Percentiles rank a stretch among this genome's conserved stretches.
Conservation (phyloP, 1,140 invertebrate species). For the Notospermus geniculatus region DNA sequence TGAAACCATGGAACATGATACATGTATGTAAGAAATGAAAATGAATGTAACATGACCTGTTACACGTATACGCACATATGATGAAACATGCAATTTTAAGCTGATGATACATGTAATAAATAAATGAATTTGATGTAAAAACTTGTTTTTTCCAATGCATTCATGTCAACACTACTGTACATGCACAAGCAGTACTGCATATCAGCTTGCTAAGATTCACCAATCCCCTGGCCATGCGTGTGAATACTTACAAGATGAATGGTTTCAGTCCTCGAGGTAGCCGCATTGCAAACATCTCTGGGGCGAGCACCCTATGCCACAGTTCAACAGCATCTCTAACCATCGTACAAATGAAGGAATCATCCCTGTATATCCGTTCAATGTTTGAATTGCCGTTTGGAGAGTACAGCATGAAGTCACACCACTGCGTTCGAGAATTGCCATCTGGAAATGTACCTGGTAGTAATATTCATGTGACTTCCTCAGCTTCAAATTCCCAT, state of each 20-base stretch:
- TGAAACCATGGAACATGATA: no score
- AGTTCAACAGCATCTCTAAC: neutral
- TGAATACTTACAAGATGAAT: neutral
- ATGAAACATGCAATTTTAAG: no score
- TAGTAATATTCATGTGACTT: conserved; percentile 2
- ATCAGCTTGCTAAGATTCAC: no score
- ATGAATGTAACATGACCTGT: no score
- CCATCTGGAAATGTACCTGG: neutral
- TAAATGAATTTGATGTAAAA: no score
- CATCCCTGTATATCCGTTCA: neutral
- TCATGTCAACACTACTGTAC: no score
- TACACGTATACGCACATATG: no score
- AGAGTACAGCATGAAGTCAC: conserved; percentile 6
- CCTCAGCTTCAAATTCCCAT: neutral
- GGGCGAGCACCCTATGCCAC: neutral
- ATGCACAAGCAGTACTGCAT: no score
- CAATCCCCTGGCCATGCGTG: no score
- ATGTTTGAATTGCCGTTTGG: neutral
- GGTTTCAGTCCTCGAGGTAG: neutral
- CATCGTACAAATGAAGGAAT: neutral
- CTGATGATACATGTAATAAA: no score
- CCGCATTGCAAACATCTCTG: conserved; percentile 1
- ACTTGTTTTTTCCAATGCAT: no score
- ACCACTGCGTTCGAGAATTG: neutral
- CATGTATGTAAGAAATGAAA: no score